phyloP scores from a whole-genome alignment of 2,113 vertebrate genomes.

The Poeciliopsis retropinna region DNA sequence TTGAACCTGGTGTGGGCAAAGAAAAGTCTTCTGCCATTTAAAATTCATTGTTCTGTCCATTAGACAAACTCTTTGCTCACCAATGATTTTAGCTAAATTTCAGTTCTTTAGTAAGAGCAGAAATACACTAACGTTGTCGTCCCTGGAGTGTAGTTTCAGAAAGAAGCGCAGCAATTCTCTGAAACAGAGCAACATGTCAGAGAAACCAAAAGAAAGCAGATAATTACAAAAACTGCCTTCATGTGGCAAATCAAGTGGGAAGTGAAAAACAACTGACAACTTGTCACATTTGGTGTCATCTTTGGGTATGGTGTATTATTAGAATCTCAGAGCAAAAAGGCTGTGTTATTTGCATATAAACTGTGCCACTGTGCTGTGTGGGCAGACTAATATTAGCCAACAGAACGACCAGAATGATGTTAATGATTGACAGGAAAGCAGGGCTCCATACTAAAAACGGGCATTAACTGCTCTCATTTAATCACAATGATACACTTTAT shows the following conservation, averaged over 20 bases:
- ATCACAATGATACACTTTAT: slow-evolving; percentile 5
- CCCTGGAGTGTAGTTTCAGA: slow-evolving; percentile 13
- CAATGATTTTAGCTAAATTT: not conserved
- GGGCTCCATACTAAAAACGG: slow-evolving; percentile 27
- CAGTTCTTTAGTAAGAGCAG: slow-evolving; percentile 9
- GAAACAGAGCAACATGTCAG: slow-evolving; percentile 3
- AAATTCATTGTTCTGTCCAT: slow-evolving; percentile 11
- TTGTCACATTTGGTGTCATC: slow-evolving; percentile 16
- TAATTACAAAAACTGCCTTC: slow-evolving; percentile 1
- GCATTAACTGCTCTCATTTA: slow-evolving; percentile 18
- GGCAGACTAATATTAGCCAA: slow-evolving; percentile 39
- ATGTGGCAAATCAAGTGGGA: not conserved
- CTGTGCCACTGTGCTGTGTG: not conserved
- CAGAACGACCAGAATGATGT: slow-evolving; percentile 31
- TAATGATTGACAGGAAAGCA: slow-evolving; percentile 65
- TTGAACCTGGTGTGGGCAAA: slow-evolving; percentile 3
- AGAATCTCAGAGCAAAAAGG: slow-evolving; percentile 26
- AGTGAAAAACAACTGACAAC: slow-evolving; percentile 11
- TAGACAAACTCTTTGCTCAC: not conserved
- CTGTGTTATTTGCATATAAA: slow-evolving; percentile 29
- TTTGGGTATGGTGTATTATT: slow-evolving; percentile 38
- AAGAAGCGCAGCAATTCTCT: slow-evolving; percentile 28
- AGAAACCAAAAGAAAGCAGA: slow-evolving; percentile 3
- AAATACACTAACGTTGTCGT: slow-evolving; percentile 24
- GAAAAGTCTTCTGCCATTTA: not conserved